Base-by-base conservation (phyloP, 2,113 vertebrate genomes). In the Periophthalmus modestus region DNA sequence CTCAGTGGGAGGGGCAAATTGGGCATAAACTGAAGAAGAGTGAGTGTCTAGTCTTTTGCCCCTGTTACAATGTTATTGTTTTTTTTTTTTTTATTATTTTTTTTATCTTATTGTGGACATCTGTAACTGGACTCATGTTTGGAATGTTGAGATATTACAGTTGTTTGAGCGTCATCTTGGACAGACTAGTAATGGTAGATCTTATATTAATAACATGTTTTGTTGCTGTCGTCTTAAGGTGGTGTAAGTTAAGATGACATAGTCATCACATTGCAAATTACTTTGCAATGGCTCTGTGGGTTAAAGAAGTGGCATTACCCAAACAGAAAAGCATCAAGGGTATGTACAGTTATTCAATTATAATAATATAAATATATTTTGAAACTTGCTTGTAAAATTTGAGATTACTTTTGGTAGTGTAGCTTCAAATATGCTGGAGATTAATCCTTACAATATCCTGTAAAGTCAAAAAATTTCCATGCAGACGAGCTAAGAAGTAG, bases 271-370 rank as follows among this genome's bases (percentile, higher is more conserved):
- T n/a, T n/a, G n/a, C n/a, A 55, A 62, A 43, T 46, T 50, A 33
- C 66, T 46, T 54, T 57, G 74, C 54, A 73, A 43, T 46, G 48
- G 4, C 61, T 43, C 80, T 79, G 73, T 67, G 74, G 50, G 69
- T 76, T 82, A 83, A 43, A 81, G 76, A 80, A 87, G 82, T 85
- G 82, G 84, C 0, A 46, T 87, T 91, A 43, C 39, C 10, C 39
- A 87, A 93, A 91, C 87, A 90, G 9, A 63, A 76, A 65, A 54
- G 74, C 57, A 75, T 47, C 76, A 21, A 48, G 50, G 50, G 61
- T 62, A 19, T 12, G 7, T 63, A 43, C 39, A 81, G 43, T 50
- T 34, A 34, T 18, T 48, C 48, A 52, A 52, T 52, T 5, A 52
- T 5, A 52, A 52, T 52, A 5, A 19, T 7, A 5, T 19, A 52